phyloP scores from a whole-genome alignment of 2,888 invertebrate genomes.

The Idaea dimidiata region DNA sequence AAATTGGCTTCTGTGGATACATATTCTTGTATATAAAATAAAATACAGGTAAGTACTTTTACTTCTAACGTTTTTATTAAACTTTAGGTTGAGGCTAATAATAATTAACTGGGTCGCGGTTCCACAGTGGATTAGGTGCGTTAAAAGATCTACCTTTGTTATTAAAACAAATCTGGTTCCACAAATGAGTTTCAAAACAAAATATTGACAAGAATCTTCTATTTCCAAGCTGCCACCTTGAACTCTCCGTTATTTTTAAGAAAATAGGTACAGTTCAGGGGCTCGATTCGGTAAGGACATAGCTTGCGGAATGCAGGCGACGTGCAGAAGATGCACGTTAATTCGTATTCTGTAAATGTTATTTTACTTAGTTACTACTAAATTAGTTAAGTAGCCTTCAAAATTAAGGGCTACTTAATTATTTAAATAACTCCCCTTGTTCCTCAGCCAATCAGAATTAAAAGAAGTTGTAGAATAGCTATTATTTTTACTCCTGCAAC shows the following conservation, averaged over 20 bases:
- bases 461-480: too few species aligned
- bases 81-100: not conserved
- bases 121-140: not conserved
- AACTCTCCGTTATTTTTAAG: slow-evolving; percentile 4
- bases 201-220: slow-evolving; percentile 1
- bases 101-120: not conserved
- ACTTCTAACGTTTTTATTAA: not conserved
- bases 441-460: too few species aligned
- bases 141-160: slow-evolving; percentile 3
- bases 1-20: not conserved
- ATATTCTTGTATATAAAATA: not conserved
- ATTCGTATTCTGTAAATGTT: too few species aligned
- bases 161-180: slow-evolving; percentile 3
- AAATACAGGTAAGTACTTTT: not conserved
- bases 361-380: too few species aligned
- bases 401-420: too few species aligned
- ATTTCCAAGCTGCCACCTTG: not conserved
- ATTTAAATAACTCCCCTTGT: too few species aligned
- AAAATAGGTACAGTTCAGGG: too few species aligned
- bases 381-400: too few species aligned
- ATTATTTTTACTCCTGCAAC: too few species aligned
- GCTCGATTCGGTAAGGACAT: too few species aligned
- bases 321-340: too few species aligned
- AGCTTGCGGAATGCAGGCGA: too few species aligned
- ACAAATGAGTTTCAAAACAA: slow-evolving; percentile 4